Base-by-base conservation (phyloP, 1,140 invertebrate genomes). In the Pseudomyrmex dendroicus region DNA sequence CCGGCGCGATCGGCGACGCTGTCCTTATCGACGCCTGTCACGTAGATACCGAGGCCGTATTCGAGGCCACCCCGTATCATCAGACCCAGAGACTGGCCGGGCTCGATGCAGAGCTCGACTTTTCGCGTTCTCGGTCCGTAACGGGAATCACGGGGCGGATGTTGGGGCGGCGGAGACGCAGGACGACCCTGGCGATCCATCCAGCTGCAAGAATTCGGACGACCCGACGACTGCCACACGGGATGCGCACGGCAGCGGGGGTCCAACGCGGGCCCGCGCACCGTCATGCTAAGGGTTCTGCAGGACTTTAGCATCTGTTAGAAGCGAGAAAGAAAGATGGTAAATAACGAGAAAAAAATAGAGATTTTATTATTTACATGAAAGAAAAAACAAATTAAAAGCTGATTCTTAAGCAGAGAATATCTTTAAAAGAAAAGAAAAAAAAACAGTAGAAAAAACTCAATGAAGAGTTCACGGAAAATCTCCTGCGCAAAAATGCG, bases 1-100 rank as follows among this genome's bases (percentile, higher is more conserved):
- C 98, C 98, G 66, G 97, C 97, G 90, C 97, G 96, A 90, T 98
- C 98, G 1, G 98, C 98, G 0, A 98, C 97, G 46, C 98, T 99
- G 87, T 98, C 97, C 89, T 97, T 97, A 93, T 99, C 98, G 13
- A 99, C 98, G 2, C 98, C 98, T 1, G 98, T 99, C 83, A 99
- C 97, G 94, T 98, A 99, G 91, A 99, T 98, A 1, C 98, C 98
- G 57, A 99, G 95, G 85, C 98, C 98, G 94, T 98, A 99, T 92
- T 99, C 98, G 22, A 97, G 95, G 2, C 98, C 98, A 25, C 98
- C 98, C 68, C 98, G 95, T 73, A 99, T 99, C 97, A 98, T 98
- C 80, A 99, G 94, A 12, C 98, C 98, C 68, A 99, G 94, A 73
- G 97, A 98, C 90, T 98, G 97, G 1, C 98, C 98, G 5, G 97